Percentiles rank a stretch among this genome's conserved stretches.
These are phyloP conservation scores for Zosterops hypoxanthus DNA, from an alignment of 2,113 vertebrate species.

Conservation along the genomic window DNA sequence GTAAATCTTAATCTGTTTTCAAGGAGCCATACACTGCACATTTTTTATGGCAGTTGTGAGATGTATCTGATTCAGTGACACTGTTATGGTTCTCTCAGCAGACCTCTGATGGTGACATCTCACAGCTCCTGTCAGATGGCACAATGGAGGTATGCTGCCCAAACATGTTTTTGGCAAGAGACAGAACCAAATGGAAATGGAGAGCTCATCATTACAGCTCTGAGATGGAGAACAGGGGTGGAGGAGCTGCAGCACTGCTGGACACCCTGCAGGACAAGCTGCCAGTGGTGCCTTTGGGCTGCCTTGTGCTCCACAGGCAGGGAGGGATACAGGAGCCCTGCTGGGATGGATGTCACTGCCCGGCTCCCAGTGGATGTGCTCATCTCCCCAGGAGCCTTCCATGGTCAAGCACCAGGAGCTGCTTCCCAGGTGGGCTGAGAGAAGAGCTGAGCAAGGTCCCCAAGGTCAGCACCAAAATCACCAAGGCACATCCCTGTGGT, in stretches of 20 bases:
- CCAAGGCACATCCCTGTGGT: rapidly evolving
- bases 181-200: neutral
- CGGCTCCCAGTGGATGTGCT: rapidly evolving
- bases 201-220: neutral
- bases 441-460: neutral
- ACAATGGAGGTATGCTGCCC: rapidly evolving
- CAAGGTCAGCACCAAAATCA: neutral
- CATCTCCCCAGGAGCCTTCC: neutral
- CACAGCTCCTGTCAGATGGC: neutral
- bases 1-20: constrained; percentile 29
- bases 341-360: neutral
- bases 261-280: rapidly evolving
- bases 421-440: neutral
- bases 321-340: neutral
- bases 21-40: neutral
- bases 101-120: neutral
- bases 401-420: neutral
- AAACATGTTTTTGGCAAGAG: neutral
- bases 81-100: neutral
- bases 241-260: rapidly evolving
- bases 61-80: neutral
- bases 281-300: rapidly evolving
- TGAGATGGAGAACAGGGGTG: neutral
- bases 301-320: rapidly evolving
- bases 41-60: neutral